These are phyloP conservation scores for Actinernus sp. DNA, from an alignment of 92 coral and sea anemone species.

Conservation along the genomic window DNA sequence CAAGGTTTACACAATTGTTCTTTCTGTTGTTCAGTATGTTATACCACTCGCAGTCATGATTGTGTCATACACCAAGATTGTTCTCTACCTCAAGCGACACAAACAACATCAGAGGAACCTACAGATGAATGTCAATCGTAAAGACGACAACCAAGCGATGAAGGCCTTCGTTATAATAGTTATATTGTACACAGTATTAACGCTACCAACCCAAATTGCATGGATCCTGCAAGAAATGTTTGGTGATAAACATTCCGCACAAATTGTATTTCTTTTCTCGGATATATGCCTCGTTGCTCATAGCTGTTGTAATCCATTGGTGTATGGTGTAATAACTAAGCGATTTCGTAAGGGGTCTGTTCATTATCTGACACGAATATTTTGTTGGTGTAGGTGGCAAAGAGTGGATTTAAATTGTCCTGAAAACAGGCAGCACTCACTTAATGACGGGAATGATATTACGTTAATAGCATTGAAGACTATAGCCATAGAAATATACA, in stretches of 20 bases:
- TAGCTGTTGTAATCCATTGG: constrained; percentile 21
- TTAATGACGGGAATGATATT: too few species aligned
- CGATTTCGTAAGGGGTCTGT: constrained; percentile 5
- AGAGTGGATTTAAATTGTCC: too few species aligned
- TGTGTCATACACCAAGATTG: constrained; percentile 6
- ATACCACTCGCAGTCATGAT: constrained; percentile 2
- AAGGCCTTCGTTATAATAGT: constrained; percentile 3
- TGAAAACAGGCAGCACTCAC: too few species aligned
- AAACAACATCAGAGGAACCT: too few species aligned
- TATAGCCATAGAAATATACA: too few species aligned
- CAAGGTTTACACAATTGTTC: constrained; percentile 5
- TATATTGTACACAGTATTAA: constrained; percentile 5
- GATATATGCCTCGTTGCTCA: not conserved
- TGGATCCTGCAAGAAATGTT: constrained; percentile 3
- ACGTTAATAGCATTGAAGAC: too few species aligned
- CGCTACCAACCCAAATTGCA: constrained; percentile 19
- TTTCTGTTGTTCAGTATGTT: constrained; percentile 10
- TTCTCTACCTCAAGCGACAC: constrained; percentile 3
- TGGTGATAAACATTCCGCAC: not conserved
- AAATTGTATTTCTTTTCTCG: constrained; percentile 10
- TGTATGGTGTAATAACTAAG: constrained; percentile 14
- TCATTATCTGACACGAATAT: not conserved
- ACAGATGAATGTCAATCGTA: not conserved
- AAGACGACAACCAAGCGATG: constrained; percentile 1
- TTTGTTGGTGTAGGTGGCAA: not conserved